Base-by-base conservation (phyloP, 2,113 vertebrate genomes). In the Dipodomys spectabilis region DNA sequence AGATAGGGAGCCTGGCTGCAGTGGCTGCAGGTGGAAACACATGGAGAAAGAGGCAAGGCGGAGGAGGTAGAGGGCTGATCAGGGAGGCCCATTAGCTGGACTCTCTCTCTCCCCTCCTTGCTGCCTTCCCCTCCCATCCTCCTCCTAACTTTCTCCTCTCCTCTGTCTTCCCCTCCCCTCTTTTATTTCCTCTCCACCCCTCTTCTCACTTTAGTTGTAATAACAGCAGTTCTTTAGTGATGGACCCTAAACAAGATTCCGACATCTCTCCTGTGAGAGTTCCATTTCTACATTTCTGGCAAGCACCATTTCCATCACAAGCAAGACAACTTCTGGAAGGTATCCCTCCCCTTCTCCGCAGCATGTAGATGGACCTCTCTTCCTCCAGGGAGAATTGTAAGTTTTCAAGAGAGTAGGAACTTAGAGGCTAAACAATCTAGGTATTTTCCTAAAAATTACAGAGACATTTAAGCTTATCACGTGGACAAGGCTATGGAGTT, bases 51-150 rank as follows among this genome's bases (percentile, higher is more conserved):
- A 13, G 13, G 64, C 44, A 62, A 80, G 78, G 68, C 27, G 4
- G 2, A 5, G 23, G 32, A 20, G 3, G 20, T 20, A 2, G 30
- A 44, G 35, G 57, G 13, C 13, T 22, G 0, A 4, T 0, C 1
- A 18, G 71, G 62, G 69, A 77, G 57, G 22, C 13, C 0, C 0
- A 5, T 32, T 5, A 12, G 28, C 71, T 10, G 32, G 62, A 23
- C 32, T 57, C 53, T 57, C 53, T 57, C 53, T 49, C 49, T 49
- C 49, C 49, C 53, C 53, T 57, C 16, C 15, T 13, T 57, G 16
- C 15, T 57, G 4, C 53, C 15, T 57, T 57, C 13, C 15, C 53
- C 53, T 57, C 49, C 9, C 49, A 57, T 16, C 15, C 12, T 16
- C 53, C 53, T 49, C 12, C 49, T 49, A 10, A 11, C 49, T 49